Evolutionary conservation across 2,888 invertebrate genomes (phyloP), one percentile per base, ranked within the genome.

Genomic region (Chorisops tibialis): DNA sequence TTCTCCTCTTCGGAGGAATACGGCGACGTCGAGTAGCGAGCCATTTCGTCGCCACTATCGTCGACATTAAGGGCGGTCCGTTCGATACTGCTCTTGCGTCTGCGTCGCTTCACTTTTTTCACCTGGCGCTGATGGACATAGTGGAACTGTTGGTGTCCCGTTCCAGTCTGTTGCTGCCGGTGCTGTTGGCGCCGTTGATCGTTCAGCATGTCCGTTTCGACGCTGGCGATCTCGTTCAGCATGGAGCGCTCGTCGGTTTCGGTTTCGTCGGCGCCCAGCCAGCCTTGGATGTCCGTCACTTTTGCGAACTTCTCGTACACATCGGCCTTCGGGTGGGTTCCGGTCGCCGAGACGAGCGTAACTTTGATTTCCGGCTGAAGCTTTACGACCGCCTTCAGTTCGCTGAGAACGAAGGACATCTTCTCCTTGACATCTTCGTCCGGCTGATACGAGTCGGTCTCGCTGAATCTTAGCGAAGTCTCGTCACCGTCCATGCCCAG

Each of bases 321-420:
- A 63, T 69, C 69, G 1, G 66, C 54, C 1, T 64, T 59, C 12
- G 54, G 79, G 30, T 30, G 30, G 9, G 7, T 30, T 30, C 7
- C 30, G 3, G 2, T 9, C 4, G 30, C 35, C 22, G 39, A 39
- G 7, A 41, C 41, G n/a, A 11, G 12, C 9, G 43, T 22, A 19
- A 63, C 43, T 12, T 43, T 41, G 43, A 78, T 76, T 39, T 76
- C 79, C 64, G 79, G 79, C 2, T 74, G 69, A 2, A 78, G 71
- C 68, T 78, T 80, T 0, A 90, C 87, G 74, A 89, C 89, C 60
- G 87, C 79, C 72, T 87, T 83, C 1, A 93, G 76, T 73, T 93
- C 93, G 59, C 86, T 79, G 2, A 93, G 75, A 0, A 93, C 93
- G 68, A 86, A 85, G 0, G 87, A 86, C 91, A 93, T 93, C 73